Base-by-base conservation (phyloP, 1,140 invertebrate species). In the Aphelenchoides avenae region DNA sequence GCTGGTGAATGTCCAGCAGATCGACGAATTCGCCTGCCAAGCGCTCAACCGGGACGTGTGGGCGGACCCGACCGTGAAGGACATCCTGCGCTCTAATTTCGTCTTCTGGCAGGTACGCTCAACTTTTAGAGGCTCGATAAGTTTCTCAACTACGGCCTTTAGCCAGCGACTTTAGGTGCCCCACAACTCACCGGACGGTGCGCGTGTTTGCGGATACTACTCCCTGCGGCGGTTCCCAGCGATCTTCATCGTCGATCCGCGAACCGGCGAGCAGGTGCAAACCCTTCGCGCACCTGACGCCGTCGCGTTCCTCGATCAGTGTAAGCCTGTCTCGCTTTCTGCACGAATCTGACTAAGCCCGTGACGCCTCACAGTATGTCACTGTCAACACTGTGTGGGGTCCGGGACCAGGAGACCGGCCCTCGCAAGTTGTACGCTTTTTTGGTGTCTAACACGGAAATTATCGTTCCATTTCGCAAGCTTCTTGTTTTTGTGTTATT, bases 31-130 rank as follows among this genome's bases (percentile, higher is more conserved):
- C 78, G 76, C 83, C 7, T 84, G 82, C 61, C 86, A 88, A 77
- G 82, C 86, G 4, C 77, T 88, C 3, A 88, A 88, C 77, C 79
- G 87, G 44, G 87, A 88, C 78, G 82, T 89, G 1, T 88, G 87
- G 87, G 84, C 85, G 2, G 82, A 84, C 60, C 74, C 77, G 46
- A 81, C 84, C 54, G 82, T 88, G 1, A 84, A 85, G 54, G 81
- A 81, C 40, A 80, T 88, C 41, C 77, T 88, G 18, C 82, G 82
- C 44, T 81, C 85, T 60, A 83, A 86, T 77, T 88, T 88, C 73
- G 77, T 87, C n/a, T 83, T 88, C 59, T 88, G 86, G 86, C 87
- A 88, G 82, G 85, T 86, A 70, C 70, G 69, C 51, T 49, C 18
- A 26, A 27, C n/a, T 13, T 50, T 42, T 26, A 36, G 13, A 36